phyloP scores from a whole-genome alignment of 2,888 invertebrate genomes.

The Aspidapion aeneum region DNA sequence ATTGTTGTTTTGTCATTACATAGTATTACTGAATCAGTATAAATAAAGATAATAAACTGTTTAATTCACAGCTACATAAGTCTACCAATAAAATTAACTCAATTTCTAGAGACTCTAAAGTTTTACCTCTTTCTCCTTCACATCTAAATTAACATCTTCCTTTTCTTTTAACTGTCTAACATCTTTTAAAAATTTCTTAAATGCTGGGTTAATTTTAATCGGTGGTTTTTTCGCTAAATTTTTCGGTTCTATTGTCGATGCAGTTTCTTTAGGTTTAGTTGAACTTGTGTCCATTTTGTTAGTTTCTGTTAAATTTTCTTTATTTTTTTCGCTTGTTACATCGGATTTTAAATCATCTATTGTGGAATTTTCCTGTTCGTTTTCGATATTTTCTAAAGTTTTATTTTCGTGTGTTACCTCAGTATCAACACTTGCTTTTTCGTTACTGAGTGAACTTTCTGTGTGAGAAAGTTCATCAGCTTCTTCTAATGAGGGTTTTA shows the following conservation, averaged over 20 bases:
- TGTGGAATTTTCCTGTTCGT: constrained; percentile 1
- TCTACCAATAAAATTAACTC: too few relatives aligned
- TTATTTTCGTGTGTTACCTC: constrained; percentile 16
- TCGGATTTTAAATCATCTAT: background rate
- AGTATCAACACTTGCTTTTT: constrained; percentile 19
- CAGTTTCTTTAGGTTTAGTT: constrained; percentile 4
- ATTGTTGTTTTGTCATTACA: too few relatives aligned
- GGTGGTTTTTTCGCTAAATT: constrained; percentile 16
- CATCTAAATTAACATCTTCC: background rate
- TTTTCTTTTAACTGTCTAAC: constrained; percentile 20
- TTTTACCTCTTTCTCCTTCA: background rate
- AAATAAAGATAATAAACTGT: too few relatives aligned
- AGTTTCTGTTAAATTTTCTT: background rate
- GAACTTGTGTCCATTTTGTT: constrained; percentile 7
- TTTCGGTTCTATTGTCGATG: constrained; percentile 11
- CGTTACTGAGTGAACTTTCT: constrained; percentile 25
- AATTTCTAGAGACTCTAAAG: too few relatives aligned
- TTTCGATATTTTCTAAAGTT: constrained; percentile 8
- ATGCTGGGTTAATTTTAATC: constrained; percentile 24
- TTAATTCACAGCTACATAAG: too few relatives aligned
- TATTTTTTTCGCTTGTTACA: background rate
- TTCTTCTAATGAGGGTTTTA: constrained; percentile 45
- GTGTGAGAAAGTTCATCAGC: constrained; percentile 45
- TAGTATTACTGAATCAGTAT: too few relatives aligned
- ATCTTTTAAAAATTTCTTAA: constrained; percentile 22